Evolutionary conservation across 2,888 invertebrate genomes (phyloP), one percentile per base, ranked within the genome.

Genomic region (Callinectes sapidus): DNA sequence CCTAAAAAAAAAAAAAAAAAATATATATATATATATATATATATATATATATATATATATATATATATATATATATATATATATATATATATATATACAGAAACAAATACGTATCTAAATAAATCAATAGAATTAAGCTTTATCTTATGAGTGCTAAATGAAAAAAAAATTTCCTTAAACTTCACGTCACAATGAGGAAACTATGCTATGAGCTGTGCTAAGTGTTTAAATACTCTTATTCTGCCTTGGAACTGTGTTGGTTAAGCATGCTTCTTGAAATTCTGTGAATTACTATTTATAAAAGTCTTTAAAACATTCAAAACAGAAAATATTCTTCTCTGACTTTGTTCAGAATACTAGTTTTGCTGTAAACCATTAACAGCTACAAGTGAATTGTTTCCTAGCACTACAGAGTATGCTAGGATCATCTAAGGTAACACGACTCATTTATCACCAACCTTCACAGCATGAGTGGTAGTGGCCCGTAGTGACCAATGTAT

Each of bases 381-480:
- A 61, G 61, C 81, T 81, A 35, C 35, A 16, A 81, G 16, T 35
- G 16, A 32, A 81, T 35, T 81, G 14, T 35, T 81, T 35, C 81
- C 71, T 35, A 66, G 66, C 35, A 23, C 61, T 28, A 66, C 61
- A 66, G 23, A 23, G 71, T 89, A 61, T 66, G 42, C 42, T 28
- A 89, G 5, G 39, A 66, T 35, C 66, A 32, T 89, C 35, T 87
- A 66, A 5, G n/a, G 39, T 28, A 71, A n/a, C 71, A 71, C 2
- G 10, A 71, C 39, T 32, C 18, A 23, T 39, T 35, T 35, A 35
- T 81, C 66, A 89, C 35, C 35, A 39, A 66, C 71, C 89, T 89
- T 89, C 89, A 89, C 89, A 89, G 89, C 89, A 89, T 89, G 89
- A 89, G 89, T 89, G 89, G 66, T 89, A 89, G 89, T 66, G 89